Conservation (phyloP, 2,113 vertebrate genomes). For the Poecile atricapillus region DNA sequence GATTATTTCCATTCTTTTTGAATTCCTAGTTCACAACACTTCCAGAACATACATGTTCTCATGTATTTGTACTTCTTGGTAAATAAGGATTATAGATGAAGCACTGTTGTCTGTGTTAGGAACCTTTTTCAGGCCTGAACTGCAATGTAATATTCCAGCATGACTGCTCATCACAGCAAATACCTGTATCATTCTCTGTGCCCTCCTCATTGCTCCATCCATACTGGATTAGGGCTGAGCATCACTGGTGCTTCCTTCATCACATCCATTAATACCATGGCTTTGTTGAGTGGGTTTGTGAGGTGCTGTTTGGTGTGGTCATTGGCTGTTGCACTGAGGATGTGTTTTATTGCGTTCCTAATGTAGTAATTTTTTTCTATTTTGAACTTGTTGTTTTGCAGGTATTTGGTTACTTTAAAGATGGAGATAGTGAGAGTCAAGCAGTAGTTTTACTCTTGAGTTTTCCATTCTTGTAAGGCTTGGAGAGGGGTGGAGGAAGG, state of each 20-base stretch:
- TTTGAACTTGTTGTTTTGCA: neutral
- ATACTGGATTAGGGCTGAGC: neutral
- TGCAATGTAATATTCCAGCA: slow-evolving; percentile 25
- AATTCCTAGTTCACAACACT: neutral
- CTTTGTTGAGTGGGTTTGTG: neutral
- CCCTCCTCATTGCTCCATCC: neutral
- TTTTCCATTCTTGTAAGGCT: neutral
- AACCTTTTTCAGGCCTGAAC: neutral
- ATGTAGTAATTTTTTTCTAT: neutral
- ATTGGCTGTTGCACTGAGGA: neutral
- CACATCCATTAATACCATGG: neutral
- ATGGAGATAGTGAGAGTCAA: neutral
- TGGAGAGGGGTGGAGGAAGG: neutral
- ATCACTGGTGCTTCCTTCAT: slow-evolving; percentile 32
- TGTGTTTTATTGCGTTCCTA: neutral
- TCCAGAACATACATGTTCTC: neutral
- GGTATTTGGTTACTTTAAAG: neutral
- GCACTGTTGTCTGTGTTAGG: neutral
- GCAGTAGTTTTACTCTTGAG: neutral
- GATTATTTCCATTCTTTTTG: neutral
- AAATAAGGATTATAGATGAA: slow-evolving; percentile 72
- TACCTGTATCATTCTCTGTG: neutral
- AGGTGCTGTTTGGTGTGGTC: neutral
- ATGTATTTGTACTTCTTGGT: neutral
- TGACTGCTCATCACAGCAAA: slow-evolving; percentile 21